phyloP scores from a whole-genome alignment of 2,797 vertebrate genomes.

The Carcharodon carcharias region DNA sequence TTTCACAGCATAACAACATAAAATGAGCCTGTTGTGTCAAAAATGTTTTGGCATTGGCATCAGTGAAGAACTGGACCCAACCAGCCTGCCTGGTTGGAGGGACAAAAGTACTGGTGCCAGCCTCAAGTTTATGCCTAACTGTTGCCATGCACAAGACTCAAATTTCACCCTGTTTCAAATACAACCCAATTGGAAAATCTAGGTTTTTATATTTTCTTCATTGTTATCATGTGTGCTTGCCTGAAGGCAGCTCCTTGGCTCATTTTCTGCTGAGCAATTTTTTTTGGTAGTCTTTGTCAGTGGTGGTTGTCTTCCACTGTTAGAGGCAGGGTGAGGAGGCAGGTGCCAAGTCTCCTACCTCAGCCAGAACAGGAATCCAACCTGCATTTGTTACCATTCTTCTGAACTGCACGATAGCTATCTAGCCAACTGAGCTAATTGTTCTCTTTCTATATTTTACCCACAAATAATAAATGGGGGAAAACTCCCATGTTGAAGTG shows the following conservation, averaged over 20 bases:
- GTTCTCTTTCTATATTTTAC: background rate
- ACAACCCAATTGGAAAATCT: background rate
- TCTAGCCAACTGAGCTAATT: background rate
- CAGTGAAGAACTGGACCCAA: background rate
- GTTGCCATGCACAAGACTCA: background rate
- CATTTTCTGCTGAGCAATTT: too few relatives aligned
- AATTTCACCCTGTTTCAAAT: background rate
- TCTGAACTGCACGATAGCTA: background rate
- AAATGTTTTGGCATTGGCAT: background rate
- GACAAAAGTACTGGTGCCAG: background rate
- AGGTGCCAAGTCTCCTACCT: background rate
- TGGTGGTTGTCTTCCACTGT: background rate
- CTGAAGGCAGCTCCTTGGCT: too few relatives aligned
- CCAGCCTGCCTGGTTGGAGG: background rate
- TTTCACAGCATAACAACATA: background rate
- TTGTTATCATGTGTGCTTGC: too few relatives aligned
- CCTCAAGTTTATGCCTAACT: background rate
- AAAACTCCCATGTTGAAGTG: background rate
- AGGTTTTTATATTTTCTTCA: too few relatives aligned
- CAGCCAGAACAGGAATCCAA: background rate
- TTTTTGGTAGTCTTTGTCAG: background rate
- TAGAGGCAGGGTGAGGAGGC: background rate
- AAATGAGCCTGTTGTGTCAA: background rate
- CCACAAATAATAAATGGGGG: background rate
- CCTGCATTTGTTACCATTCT: background rate